phyloP scores from a whole-genome alignment of 2,113 vertebrate species.

The Vidua macroura region DNA sequence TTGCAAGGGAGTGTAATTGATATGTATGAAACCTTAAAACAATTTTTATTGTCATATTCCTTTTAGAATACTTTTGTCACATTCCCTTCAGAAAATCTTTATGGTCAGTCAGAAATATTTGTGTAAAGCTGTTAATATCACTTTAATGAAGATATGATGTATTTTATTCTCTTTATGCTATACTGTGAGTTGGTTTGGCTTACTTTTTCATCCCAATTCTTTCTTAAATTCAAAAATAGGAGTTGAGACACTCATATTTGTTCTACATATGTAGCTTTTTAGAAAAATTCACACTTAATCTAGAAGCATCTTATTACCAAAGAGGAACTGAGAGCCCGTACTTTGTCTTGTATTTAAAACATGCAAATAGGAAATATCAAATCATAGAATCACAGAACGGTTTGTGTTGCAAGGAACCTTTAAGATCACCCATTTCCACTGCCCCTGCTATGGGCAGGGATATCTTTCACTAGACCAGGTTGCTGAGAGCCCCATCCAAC shows the following conservation, averaged over 20 bases:
- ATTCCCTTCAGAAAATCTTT: slow-evolving; percentile 43
- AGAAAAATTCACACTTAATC: neutral
- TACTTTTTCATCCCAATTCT: slow-evolving; percentile 39
- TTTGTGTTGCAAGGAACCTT: neutral
- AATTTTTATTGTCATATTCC: slow-evolving; percentile 31
- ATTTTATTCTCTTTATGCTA: slow-evolving; percentile 41
- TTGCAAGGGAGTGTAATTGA: slow-evolving; percentile 15
- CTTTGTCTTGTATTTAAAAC: neutral
- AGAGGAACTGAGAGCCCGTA: neutral
- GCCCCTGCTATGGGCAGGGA: neutral
- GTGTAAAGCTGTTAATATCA: neutral
- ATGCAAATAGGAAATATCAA: neutral
- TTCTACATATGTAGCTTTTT: neutral
- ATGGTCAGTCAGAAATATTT: neutral
- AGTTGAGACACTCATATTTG: neutral
- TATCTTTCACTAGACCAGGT: neutral
- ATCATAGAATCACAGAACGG: neutral
- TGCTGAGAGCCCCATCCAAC: neutral
- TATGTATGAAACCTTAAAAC: slow-evolving; percentile 15
- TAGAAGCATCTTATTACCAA: neutral
- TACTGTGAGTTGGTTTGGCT: neutral
- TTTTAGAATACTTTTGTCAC: slow-evolving; percentile 7
- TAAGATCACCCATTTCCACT: neutral
- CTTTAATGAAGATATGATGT: neutral
- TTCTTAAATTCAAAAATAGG: neutral